These are phyloP conservation scores for Branchinecta lynchi DNA, from an alignment of 1,140 invertebrate genomes.

Conservation along the genomic window DNA sequence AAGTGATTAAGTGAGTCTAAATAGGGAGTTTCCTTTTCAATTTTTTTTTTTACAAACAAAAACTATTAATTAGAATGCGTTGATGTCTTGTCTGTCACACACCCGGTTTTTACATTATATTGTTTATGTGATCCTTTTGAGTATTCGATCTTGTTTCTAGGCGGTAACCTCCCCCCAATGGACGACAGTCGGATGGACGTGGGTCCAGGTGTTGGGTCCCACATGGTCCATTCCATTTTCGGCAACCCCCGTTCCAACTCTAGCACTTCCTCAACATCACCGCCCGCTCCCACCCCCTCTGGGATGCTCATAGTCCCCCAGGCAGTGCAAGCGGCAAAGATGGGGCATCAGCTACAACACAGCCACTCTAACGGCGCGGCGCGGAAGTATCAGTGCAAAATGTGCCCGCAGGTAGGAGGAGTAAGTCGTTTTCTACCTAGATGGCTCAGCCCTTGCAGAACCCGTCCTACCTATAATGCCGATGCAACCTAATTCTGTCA, in stretches of 20 bases:
- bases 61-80: too few species aligned
- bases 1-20: too few species aligned
- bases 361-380: conserved; percentile 28
- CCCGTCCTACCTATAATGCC: too few species aligned
- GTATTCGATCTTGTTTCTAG: not conserved
- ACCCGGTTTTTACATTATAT: too few species aligned
- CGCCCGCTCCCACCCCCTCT: conserved; percentile 34
- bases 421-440: too few species aligned
- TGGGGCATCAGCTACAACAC: conserved; percentile 28
- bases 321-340: conserved; percentile 63
- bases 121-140: too few species aligned
- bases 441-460: too few species aligned
- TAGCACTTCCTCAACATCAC: conserved; percentile 30
- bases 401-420: conserved; percentile 85
- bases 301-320: conserved; percentile 74
- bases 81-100: too few species aligned
- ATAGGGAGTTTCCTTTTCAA: too few species aligned
- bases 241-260: not conserved
- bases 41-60: too few species aligned
- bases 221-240: conserved; percentile 7
- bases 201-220: not conserved
- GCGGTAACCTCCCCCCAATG: not conserved
- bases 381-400: conserved; percentile 88
- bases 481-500: too few species aligned
- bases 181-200: not conserved